Evolutionary conservation across 2,113 vertebrate species (phyloP), one percentile per base, ranked within the genome.

Genomic region (Saccopteryx bilineata): DNA sequence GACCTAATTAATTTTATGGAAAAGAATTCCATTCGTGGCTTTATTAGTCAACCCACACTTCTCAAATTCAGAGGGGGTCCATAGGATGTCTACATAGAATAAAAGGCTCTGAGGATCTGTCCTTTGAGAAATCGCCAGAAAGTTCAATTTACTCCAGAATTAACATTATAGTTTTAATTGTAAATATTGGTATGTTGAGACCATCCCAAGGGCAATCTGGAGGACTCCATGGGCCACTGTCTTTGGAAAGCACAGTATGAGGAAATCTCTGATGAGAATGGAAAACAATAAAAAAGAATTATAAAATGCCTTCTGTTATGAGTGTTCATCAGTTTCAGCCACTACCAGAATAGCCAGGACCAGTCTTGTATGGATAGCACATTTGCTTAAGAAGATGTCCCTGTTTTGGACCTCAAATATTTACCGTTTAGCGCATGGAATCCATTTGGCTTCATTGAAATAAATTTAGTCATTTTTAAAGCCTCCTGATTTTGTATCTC

Each of bases 271-370:
- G 9, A 9, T 24, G 24, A 93, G 28, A 23, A 69, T 50, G 26
- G 28, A 76, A 86, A 94, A 94, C 21, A 83, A 79, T 78, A 81
- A 93, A 58, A 82, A 83, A 69, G 54, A 85, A 80, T 90, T 86
- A 89, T 28, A n/a, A 91, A 79, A 79, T 83, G 54, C 24, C 24
- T 79, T 90, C n/a, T 83, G 48, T 33, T 75, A 5, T 61, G 46
- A 80, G 91, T 89, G 31, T 46, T 86, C 50, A 19, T 89, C 31
- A 89, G 13, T 66, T 56, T 50, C 11, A 66, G 7, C 13, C 8
- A 50, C 31, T 21, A 69, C 87, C 81, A 23, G n/a, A 54, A 69
- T 85, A 24, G 17, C 61, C 48, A 95, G 19, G 9, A 39, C 56
- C 79, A 0, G 4, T 46, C 61, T 82, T 65, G 33, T 14, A 28